phyloP scores from a whole-genome alignment of 2,113 vertebrate genomes.

The Ciconia maguari region DNA sequence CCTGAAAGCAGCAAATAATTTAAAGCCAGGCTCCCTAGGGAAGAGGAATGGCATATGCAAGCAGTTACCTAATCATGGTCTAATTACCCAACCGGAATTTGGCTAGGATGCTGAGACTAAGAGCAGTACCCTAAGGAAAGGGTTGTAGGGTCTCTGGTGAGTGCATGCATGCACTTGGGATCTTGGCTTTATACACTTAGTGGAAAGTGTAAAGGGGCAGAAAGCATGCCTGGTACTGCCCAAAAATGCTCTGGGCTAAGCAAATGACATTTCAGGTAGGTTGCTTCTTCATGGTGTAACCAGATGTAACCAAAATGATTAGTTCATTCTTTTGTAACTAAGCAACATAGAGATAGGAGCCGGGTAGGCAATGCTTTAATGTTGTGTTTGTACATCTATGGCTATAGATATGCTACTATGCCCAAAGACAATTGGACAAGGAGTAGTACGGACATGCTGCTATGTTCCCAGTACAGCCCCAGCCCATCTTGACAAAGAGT shows the following conservation, averaged over 20 bases:
- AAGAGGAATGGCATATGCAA: not conserved
- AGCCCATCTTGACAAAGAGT: too few relatives aligned
- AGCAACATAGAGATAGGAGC: too few relatives aligned
- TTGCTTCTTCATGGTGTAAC: not conserved
- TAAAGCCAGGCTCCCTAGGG: not conserved
- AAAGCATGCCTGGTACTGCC: not conserved
- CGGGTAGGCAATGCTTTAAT: too few relatives aligned
- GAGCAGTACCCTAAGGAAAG: not conserved
- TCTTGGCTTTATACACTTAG: not conserved
- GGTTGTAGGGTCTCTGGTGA: not conserved
- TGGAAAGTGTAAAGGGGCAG: not conserved
- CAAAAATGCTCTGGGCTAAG: not conserved
- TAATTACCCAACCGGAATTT: conserved; percentile 14
- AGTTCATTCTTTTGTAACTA: too few relatives aligned
- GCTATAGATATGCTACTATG: too few relatives aligned
- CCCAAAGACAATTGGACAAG: too few relatives aligned
- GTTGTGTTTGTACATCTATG: too few relatives aligned
- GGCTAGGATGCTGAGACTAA: not conserved
- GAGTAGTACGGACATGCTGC: too few relatives aligned
- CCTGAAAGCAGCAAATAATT: not conserved
- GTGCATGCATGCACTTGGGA: not conserved
- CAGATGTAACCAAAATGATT: too few relatives aligned
- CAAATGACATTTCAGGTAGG: not conserved
- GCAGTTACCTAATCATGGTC: not conserved
- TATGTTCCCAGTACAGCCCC: too few relatives aligned